Conservation (phyloP, 1,140 invertebrate genomes). For the Stegodyphus mimosarum region DNA sequence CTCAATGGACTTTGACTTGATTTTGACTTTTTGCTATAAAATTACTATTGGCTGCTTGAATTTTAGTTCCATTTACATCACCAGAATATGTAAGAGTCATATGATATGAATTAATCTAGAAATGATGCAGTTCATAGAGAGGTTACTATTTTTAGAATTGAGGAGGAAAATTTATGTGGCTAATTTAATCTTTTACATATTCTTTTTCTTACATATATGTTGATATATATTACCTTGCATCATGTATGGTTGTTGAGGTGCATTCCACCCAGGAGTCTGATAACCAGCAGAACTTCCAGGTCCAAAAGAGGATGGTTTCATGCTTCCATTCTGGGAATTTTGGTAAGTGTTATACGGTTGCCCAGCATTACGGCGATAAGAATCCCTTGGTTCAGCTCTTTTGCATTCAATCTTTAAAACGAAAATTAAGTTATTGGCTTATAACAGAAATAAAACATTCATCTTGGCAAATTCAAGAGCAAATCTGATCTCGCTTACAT, state of each 20-base stretch:
- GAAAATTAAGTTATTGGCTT: background rate
- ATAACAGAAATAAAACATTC: background rate
- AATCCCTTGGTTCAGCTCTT: slow-evolving; percentile 88
- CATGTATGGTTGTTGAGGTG: slow-evolving; percentile 25
- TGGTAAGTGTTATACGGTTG: background rate
- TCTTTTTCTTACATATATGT: no score
- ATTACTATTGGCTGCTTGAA: no score
- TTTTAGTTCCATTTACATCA: no score
- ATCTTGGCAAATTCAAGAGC: slow-evolving; percentile 2
- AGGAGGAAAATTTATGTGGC: no score
- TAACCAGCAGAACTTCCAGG: slow-evolving; percentile 18
- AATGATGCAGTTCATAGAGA: no score
- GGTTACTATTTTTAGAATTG: no score
- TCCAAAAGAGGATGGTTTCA: slow-evolving; percentile 63
- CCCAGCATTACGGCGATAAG: slow-evolving; percentile 70
- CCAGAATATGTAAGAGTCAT: no score
- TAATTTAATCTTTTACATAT: no score
- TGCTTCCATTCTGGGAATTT: background rate
- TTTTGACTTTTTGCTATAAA: no score
- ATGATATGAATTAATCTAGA: no score
- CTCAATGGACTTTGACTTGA: no score
- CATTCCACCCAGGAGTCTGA: slow-evolving; percentile 35
- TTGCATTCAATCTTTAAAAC: slow-evolving; percentile 86
- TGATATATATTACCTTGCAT: slow-evolving; percentile 12
- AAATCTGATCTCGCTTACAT: background rate